A percentile compares a stretch with the other conserved stretches of the same genome.
These are phyloP conservation scores for Diadromus collaris DNA, from an alignment of 2,888 invertebrate genomes.

Conservation along the genomic window DNA sequence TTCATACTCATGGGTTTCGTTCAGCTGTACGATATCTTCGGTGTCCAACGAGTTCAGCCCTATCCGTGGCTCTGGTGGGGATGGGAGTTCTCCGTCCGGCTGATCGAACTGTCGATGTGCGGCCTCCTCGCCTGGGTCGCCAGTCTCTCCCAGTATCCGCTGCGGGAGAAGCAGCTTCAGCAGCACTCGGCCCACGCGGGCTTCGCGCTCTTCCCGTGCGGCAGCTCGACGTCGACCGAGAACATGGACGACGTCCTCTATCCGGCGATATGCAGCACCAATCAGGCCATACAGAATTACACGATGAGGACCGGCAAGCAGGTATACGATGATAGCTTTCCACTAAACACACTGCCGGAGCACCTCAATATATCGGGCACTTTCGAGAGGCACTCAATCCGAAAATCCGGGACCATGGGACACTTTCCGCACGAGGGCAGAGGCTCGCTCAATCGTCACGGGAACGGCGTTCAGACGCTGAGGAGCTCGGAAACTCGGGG, in stretches of 20 bases:
- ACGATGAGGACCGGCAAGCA: conserved; percentile 89
- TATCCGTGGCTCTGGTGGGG: conserved; percentile 94
- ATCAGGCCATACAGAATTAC: conserved; percentile 92
- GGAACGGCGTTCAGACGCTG: conserved; percentile 82
- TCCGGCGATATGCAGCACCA: conserved; percentile 92
- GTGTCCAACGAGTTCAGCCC: conserved; percentile 80
- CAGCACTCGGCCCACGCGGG: conserved; percentile 82
- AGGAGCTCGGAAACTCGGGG: conserved; percentile 78
- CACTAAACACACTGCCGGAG: conserved; percentile 81
- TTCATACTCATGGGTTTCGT: conserved; percentile 92
- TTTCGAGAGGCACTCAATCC: conserved; percentile 80
- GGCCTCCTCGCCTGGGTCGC: conserved; percentile 93
- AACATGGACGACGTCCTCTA: conserved; percentile 92
- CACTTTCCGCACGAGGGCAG: conserved; percentile 81
- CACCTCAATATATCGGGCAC: conserved; percentile 77
- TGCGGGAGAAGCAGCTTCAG: conserved; percentile 84
- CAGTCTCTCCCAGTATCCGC: conserved; percentile 84
- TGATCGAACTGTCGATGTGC: conserved; percentile 94
- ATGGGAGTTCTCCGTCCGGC: conserved; percentile 92
- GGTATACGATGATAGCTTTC: conserved; percentile 87
- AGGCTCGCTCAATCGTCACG: conserved; percentile 78
- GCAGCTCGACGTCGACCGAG: conserved; percentile 89
- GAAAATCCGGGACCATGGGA: conserved; percentile 83
- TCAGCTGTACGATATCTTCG: conserved; percentile 91
- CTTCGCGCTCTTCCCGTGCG: conserved; percentile 91